phyloP scores from a whole-genome alignment of 1,140 invertebrate genomes.

The Drosophila quadrilineata region DNA sequence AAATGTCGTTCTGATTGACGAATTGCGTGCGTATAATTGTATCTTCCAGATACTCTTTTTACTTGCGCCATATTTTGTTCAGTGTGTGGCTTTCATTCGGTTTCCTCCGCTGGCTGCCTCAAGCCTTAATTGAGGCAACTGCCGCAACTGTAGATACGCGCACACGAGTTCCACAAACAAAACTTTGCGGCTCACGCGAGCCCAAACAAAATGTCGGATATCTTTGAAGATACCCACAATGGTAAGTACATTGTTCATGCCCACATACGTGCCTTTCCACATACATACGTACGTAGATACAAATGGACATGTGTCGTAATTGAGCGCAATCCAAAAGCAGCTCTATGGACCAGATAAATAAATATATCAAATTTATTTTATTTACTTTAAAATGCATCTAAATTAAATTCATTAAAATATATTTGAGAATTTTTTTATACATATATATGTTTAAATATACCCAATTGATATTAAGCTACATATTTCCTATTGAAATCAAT shows the following conservation, averaged over 20 bases:
- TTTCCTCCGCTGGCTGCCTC: slow-evolving; percentile 16
- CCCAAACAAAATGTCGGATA: slow-evolving; percentile 68
- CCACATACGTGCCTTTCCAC: too few relatives aligned
- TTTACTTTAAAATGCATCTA: background rate
- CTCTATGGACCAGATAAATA: too few relatives aligned
- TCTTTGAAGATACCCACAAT: slow-evolving; percentile 56
- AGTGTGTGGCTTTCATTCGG: slow-evolving; percentile 37
- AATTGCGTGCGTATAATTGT: slow-evolving; percentile 81
- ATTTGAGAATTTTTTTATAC: too few relatives aligned
- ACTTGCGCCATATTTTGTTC: slow-evolving; percentile 59
- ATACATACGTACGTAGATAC: slow-evolving; percentile 10
- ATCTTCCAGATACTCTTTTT: slow-evolving; percentile 76
- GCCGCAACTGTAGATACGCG: slow-evolving; percentile 71
- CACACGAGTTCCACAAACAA: slow-evolving; percentile 42
- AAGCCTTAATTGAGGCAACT: slow-evolving; percentile 76
- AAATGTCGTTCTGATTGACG: slow-evolving; percentile 81
- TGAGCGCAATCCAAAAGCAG: slow-evolving; percentile 28
- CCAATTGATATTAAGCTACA: too few relatives aligned
- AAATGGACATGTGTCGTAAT: slow-evolving; percentile 44
- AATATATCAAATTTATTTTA: background rate
- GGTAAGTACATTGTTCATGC: slow-evolving; percentile 16
- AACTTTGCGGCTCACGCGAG: slow-evolving; percentile 65
- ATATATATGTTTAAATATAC: too few relatives aligned
- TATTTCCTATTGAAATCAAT: too few relatives aligned
- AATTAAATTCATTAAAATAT: too few relatives aligned